Evolutionary conservation across 2,797 vertebrate species (phyloP).

Genomic region (Rhincodon typus): DNA sequence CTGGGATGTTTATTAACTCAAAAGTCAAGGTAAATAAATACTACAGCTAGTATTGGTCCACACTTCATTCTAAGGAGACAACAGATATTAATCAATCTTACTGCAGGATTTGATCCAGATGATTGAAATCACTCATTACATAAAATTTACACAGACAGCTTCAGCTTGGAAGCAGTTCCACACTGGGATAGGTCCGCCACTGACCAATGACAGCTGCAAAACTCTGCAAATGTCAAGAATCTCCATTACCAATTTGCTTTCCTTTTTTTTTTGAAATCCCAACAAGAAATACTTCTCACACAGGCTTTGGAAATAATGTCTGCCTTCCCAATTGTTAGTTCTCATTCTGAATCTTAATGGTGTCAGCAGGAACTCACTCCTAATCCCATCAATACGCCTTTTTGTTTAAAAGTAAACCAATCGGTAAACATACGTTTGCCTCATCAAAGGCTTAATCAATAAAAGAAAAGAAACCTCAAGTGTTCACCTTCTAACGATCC

Average conservation of each 20-base stretch:
- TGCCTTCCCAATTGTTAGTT: neutral
- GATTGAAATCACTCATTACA: neutral
- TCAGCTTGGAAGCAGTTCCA: neutral
- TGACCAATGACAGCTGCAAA: neutral
- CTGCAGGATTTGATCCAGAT: neutral
- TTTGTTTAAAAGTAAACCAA: neutral
- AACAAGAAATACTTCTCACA: too few relatives aligned
- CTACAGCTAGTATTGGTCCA: neutral
- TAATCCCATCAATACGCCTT: neutral
- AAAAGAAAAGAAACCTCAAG: neutral
- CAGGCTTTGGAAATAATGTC: neutral
- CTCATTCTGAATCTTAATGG: neutral
- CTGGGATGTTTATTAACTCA: too few relatives aligned
- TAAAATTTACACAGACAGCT: neutral
- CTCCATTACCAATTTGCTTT: neutral
- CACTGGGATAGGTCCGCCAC: neutral
- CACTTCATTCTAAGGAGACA: neutral
- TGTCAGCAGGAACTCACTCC: neutral
- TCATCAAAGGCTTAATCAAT: neutral
- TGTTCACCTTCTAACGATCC: neutral
- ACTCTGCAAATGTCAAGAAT: neutral
- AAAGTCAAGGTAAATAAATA: neutral
- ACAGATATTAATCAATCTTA: neutral
- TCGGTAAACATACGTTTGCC: neutral
- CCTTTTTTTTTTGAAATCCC: too few relatives aligned